Evolutionary conservation across 1,140 invertebrate genomes (phyloP).

Genomic region (Rhagoletis zephyria): DNA sequence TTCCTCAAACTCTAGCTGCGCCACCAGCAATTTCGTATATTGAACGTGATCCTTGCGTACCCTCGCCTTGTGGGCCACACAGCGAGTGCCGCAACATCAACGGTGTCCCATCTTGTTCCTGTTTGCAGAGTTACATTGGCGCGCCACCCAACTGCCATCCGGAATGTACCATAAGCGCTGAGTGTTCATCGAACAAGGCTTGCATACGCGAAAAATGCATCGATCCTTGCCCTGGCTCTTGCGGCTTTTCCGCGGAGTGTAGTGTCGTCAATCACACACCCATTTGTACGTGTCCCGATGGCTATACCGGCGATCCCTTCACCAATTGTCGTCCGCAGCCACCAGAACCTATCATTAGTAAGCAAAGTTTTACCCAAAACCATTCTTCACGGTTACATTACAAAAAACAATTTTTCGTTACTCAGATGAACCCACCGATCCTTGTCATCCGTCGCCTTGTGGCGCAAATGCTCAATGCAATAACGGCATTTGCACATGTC

Average conservation of each 20-base stretch:
- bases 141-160: conserved; percentile 84
- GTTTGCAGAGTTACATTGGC: conserved; percentile 83
- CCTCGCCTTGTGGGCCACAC: conserved; percentile 81
- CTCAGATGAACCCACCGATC: conserved; percentile 80
- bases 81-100: conserved; percentile 82
- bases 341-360: conserved; percentile 75
- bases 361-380: conserved; percentile 75
- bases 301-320: conserved; percentile 89
- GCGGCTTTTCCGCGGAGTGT: conserved; percentile 86
- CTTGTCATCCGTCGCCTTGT: conserved; percentile 85
- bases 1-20: conserved; percentile 61
- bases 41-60: conserved; percentile 81
- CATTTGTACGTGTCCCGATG: conserved; percentile 83
- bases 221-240: conserved; percentile 87
- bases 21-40: conserved; percentile 72
- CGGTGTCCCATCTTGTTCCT: conserved; percentile 86
- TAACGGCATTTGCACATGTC: conserved; percentile 84
- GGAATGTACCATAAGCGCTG: conserved; percentile 88
- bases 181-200: conserved; percentile 84
- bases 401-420: conserved; percentile 77
- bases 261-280: conserved; percentile 89
- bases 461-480: conserved; percentile 86
- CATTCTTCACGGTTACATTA: conserved; percentile 76
- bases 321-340: conserved; percentile 78
- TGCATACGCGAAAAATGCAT: conserved; percentile 89